Evolutionary conservation across 2,113 vertebrate genomes (phyloP).

Genomic region (Tragulus kanchil): DNA sequence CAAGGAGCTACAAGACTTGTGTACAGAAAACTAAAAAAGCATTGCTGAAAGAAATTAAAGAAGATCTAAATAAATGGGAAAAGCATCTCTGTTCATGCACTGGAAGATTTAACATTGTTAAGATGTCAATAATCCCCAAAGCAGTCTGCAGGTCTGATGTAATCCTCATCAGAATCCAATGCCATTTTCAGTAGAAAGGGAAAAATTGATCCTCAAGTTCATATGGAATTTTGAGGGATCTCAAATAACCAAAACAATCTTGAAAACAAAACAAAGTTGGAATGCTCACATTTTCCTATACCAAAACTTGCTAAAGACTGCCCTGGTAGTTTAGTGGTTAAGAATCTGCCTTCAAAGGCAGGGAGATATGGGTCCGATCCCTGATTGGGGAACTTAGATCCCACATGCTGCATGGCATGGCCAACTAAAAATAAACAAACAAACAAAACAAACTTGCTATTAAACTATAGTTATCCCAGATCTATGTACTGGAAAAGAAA

Average conservation of each 20-base stretch:
- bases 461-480: background rate
- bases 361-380: background rate
- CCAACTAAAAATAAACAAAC: background rate
- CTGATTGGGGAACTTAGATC: background rate
- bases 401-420: background rate
- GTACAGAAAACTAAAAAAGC: background rate
- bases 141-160: background rate
- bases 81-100: background rate
- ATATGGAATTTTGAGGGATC: background rate
- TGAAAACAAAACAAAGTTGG: background rate
- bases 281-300: background rate
- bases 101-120: background rate
- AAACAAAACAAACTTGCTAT: background rate
- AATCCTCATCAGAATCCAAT: background rate
- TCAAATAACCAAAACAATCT: background rate
- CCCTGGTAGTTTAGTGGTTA: background rate
- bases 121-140: background rate
- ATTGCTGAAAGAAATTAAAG: background rate
- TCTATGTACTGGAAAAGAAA: background rate
- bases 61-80: background rate
- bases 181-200: background rate
- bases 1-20: background rate
- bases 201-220: conserved; percentile 19
- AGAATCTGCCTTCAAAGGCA: background rate
- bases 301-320: background rate